Conservation (phyloP, 2,113 vertebrate species). For the Otis tarda region DNA sequence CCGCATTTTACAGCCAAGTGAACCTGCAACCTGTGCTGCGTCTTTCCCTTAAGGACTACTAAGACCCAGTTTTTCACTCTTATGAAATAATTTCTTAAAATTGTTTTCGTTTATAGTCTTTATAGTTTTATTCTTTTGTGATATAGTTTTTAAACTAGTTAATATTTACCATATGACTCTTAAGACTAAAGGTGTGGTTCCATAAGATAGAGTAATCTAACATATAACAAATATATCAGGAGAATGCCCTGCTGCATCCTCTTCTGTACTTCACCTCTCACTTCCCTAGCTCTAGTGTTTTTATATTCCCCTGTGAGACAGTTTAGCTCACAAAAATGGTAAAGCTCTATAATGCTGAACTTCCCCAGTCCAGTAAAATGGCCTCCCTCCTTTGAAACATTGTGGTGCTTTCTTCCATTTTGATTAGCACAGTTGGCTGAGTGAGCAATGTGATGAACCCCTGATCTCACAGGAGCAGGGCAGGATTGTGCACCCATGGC, state of each 20-base stretch:
- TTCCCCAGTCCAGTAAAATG: not conserved
- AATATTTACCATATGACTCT: not conserved
- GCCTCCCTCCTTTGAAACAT: not conserved
- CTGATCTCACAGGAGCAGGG: not conserved
- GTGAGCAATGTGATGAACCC: not conserved
- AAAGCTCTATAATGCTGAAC: not conserved
- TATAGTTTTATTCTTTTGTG: no score
- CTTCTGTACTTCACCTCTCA: not conserved
- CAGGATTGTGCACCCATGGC: not conserved
- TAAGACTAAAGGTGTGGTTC: not conserved
- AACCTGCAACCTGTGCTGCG: not conserved
- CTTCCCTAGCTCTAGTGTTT: not conserved
- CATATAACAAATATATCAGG: not conserved
- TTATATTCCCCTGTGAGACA: not conserved
- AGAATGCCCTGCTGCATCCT: not conserved
- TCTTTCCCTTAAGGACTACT: not conserved
- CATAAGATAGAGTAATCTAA: not conserved
- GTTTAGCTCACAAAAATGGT: not conserved
- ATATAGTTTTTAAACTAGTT: not conserved
- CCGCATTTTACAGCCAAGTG: not conserved
- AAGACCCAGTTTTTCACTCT: not conserved
- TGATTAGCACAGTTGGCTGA: not conserved
- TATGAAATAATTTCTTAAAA: not conserved
- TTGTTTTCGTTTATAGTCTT: not conserved
- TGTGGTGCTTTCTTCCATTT: not conserved